Conservation (phyloP, 1,140 invertebrate genomes). For the Apocrypta bakeri region DNA sequence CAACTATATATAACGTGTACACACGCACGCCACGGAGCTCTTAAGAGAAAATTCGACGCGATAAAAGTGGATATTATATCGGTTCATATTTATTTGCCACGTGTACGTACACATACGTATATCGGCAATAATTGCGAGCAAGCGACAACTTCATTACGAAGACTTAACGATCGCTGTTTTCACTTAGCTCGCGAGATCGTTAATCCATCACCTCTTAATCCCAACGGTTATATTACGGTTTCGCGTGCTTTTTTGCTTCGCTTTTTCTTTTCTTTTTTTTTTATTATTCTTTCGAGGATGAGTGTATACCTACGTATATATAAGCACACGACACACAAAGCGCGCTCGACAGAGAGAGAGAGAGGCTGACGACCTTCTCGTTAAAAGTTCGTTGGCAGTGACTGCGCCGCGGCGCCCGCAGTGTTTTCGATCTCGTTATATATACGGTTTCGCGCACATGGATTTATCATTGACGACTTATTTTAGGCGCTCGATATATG, state of each 20-base stretch:
- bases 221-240: no score
- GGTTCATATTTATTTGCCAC: background rate
- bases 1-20: no score
- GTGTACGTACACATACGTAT: background rate
- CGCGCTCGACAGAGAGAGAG: background rate
- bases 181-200: background rate
- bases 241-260: no score
- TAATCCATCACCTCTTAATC: background rate
- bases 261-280: background rate
- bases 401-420: background rate
- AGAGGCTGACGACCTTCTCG: constrained; percentile 43
- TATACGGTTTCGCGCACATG: background rate
- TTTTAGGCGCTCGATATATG: constrained; percentile 24
- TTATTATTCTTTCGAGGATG: background rate
- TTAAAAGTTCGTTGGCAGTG: constrained; percentile 43
- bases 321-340: background rate
- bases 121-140: background rate
- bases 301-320: background rate
- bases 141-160: background rate
- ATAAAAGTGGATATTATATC: background rate
- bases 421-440: constrained; percentile 47
- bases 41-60: background rate
- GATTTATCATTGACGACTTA: constrained; percentile 44
- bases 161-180: background rate
- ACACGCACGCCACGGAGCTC: no score